Evolutionary conservation across 2,797 vertebrate species (phyloP).

Genomic region (Spinibarbus caldwelli): DNA sequence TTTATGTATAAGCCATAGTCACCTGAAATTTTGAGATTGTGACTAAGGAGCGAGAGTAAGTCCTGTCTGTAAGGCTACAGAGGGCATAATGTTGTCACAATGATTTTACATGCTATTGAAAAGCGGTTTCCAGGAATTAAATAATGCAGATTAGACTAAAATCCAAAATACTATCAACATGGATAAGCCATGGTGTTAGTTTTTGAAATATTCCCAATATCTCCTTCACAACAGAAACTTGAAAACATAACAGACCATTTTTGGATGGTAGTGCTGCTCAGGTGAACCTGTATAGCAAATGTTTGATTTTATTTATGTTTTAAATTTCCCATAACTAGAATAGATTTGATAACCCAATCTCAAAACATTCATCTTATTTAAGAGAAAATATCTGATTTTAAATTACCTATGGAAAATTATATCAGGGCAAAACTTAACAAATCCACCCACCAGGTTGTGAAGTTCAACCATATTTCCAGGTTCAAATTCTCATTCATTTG

Average conservation of each 20-base stretch:
- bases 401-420: not conserved
- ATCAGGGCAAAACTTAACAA: slow-evolving; percentile 4
- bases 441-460: not conserved
- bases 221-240: slow-evolving; percentile 26
- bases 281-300: slow-evolving; percentile 32
- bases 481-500: slow-evolving; percentile 18
- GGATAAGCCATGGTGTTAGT: not conserved
- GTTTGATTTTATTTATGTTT: slow-evolving; percentile 31
- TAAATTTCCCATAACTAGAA: slow-evolving; percentile 35
- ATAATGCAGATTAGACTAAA: not conserved
- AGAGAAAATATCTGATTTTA: not conserved
- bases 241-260: slow-evolving; percentile 17
- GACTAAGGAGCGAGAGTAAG: slow-evolving; percentile 21
- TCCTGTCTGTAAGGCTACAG: slow-evolving; percentile 23
- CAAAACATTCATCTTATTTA: not conserved
- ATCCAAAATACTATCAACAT: not conserved
- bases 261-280: slow-evolving; percentile 24
- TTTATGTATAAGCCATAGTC: slow-evolving; percentile 74
- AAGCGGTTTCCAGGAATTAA: not conserved
- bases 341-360: not conserved
- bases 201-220: slow-evolving; percentile 14
- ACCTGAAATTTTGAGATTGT: slow-evolving; percentile 43
- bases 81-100: not conserved
- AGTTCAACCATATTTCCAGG: not conserved
- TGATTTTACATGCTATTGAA: not conserved